Conservation (phyloP, 2,888 invertebrate genomes). For the Stenodema calcarata region DNA sequence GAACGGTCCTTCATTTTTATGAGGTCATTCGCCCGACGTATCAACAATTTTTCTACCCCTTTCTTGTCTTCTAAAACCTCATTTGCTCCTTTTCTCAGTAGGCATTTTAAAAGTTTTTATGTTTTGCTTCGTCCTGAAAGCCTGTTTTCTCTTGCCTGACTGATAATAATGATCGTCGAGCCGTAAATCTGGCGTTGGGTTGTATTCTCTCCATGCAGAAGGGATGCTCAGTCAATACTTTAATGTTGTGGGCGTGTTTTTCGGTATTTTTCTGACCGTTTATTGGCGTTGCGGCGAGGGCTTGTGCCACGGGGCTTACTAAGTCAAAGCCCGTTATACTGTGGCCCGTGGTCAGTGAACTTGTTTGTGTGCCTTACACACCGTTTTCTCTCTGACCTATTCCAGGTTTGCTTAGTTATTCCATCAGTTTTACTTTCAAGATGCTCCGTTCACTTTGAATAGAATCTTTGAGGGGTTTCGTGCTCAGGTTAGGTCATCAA, state of each 20-base stretch:
- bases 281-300: neutral
- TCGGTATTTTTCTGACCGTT: neutral
- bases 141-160: neutral
- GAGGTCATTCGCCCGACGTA: neutral
- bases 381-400: neutral
- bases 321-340: neutral
- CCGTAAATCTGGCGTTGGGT: neutral
- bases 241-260: neutral
- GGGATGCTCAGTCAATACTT: neutral
- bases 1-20: neutral
- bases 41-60: neutral
- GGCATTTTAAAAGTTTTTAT: neutral
- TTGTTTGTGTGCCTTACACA: conserved; percentile 15
- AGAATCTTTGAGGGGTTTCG: no score
- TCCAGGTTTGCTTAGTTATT: neutral
- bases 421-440: neutral
- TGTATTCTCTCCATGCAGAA: neutral
- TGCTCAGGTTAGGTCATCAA: no score
- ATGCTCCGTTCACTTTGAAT: no score
- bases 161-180: neutral
- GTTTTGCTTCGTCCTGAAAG: neutral
- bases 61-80: neutral
- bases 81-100: neutral
- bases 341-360: conserved; percentile 16
- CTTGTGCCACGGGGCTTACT: neutral